Percentiles rank a stretch among this genome's conserved stretches.
Conservation (phyloP, 2,797 vertebrate species). For the Oreochromis grahami region DNA sequence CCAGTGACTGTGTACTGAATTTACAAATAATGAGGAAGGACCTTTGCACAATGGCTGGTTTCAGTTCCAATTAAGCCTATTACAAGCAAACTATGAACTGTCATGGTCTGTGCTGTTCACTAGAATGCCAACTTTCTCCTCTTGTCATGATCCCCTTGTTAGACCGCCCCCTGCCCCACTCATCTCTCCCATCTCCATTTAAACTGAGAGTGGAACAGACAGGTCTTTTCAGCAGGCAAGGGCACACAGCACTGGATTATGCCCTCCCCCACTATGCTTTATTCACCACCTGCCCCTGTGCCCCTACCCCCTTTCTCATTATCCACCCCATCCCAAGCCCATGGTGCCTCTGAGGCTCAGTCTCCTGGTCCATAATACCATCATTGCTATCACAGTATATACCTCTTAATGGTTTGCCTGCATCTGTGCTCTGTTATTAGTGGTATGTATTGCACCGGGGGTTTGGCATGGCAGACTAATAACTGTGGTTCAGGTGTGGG, state of each 20-base stretch:
- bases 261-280: constrained; percentile 54
- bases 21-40: constrained; percentile 20
- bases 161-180: constrained; percentile 35
- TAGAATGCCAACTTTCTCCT: constrained; percentile 55
- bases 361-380: constrained; percentile 22
- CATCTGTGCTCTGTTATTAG: constrained; percentile 21
- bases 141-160: constrained; percentile 62
- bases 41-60: constrained; percentile 40
- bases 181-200: constrained; percentile 51
- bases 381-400: constrained; percentile 18
- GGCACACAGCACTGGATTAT: constrained; percentile 62
- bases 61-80: constrained; percentile 56
- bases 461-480: constrained; percentile 9
- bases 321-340: constrained; percentile 45
- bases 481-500: constrained; percentile 58
- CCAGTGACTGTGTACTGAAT: constrained; percentile 23
- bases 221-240: constrained; percentile 55
- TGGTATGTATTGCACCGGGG: neutral
- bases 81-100: constrained; percentile 40
- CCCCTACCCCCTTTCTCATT: constrained; percentile 48
- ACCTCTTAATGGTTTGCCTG: constrained; percentile 32
- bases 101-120: constrained; percentile 35
- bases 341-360: constrained; percentile 31
- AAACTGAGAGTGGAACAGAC: constrained; percentile 66
- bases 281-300: constrained; percentile 68